These are phyloP conservation scores for Phoeniculus purpureus DNA, from an alignment of 2,797 vertebrate species.

Conservation along the genomic window DNA sequence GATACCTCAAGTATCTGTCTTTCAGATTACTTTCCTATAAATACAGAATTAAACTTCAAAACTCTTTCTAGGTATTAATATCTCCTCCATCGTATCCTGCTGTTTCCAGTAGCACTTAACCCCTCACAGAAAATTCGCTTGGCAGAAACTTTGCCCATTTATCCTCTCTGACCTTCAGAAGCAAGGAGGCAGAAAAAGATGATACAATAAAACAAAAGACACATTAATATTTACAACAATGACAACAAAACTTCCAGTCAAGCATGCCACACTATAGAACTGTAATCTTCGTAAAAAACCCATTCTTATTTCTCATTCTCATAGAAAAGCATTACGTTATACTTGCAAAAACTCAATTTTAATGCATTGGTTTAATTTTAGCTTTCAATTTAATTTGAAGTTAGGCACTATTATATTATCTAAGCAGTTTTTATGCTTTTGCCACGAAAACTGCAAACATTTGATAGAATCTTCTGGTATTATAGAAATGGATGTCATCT, in stretches of 20 bases:
- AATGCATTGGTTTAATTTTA: background rate
- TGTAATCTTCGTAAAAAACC: background rate
- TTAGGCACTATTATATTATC: background rate
- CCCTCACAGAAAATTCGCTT: too few relatives aligned
- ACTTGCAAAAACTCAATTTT: background rate
- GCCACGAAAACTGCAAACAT: background rate
- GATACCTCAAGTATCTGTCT: fast-evolving
- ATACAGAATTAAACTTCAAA: background rate
- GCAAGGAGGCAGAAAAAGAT: background rate
- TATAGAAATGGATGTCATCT: background rate
- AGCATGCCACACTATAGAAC: background rate
- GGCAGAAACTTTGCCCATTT: background rate
- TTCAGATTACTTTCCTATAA: background rate
- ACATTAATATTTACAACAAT: background rate
- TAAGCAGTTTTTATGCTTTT: background rate
- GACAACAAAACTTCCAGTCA: background rate
- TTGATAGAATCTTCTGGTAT: background rate
- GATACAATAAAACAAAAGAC: background rate
- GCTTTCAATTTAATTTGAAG: background rate
- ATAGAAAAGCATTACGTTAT: background rate
- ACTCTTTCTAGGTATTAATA: background rate
- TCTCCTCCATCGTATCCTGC: background rate
- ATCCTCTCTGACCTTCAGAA: background rate
- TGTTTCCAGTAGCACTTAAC: background rate
- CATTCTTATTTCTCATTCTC: background rate